These are phyloP conservation scores for Graptemys geographica DNA, from an alignment of 2,797 vertebrate species.

Conservation along the genomic window DNA sequence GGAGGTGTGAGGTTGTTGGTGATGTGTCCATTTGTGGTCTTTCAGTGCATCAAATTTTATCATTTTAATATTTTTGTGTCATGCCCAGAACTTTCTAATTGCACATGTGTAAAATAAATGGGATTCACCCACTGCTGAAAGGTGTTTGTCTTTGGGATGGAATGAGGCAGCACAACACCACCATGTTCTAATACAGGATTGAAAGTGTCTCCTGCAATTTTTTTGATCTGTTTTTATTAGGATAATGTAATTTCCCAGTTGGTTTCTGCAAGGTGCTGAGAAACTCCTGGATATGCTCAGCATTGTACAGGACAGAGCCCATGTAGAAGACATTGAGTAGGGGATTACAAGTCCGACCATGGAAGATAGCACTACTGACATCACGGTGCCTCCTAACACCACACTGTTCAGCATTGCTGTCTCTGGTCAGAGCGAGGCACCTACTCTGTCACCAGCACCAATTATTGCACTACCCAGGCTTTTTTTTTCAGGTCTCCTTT, in stretches of 20 bases:
- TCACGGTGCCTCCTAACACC: background rate
- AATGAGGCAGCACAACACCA: background rate
- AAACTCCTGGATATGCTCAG: background rate
- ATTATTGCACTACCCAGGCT: background rate
- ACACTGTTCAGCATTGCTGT: accelerated
- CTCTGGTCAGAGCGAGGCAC: background rate
- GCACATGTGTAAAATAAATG: background rate
- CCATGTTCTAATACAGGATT: accelerated
- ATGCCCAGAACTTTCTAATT: background rate
- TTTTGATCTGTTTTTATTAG: background rate
- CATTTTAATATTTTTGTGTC: background rate
- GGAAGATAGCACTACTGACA: background rate
- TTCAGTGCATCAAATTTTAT: background rate
- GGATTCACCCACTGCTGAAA: background rate
- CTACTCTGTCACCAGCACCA: background rate
- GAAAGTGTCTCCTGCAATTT: background rate
- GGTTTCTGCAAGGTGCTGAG: background rate
- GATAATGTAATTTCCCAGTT: background rate
- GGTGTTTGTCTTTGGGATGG: background rate
- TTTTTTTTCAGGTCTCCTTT: background rate
- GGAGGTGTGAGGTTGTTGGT: background rate
- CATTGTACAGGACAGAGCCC: background rate
- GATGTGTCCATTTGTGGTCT: accelerated
- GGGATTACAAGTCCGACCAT: background rate
- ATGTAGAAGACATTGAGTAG: background rate